Percentiles rank a stretch among this genome's conserved stretches.
Conservation (phyloP, 2,113 vertebrate genomes). For the Dipodomys stephensi region DNA sequence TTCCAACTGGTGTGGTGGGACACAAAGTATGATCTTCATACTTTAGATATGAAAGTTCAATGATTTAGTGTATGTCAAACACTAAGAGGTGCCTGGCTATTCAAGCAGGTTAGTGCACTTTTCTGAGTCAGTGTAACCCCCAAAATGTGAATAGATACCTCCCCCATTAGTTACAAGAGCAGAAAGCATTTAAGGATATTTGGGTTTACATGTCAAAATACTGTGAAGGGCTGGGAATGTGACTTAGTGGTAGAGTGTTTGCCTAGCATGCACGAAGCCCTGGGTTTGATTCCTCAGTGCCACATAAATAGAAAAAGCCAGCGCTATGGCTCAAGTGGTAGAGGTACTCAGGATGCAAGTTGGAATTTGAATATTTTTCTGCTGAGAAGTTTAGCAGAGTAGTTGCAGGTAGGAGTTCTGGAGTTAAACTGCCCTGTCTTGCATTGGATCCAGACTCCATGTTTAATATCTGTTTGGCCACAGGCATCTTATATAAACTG, state of each 20-base stretch:
- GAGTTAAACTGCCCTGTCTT: background rate
- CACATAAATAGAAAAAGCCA: too few species aligned
- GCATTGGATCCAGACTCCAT: background rate
- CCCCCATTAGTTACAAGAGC: background rate
- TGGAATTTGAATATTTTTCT: background rate
- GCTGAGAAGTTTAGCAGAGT: background rate
- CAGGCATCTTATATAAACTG: constrained; percentile 21
- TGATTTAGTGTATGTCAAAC: background rate
- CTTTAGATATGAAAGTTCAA: constrained; percentile 52
- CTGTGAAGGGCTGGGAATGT: too few species aligned
- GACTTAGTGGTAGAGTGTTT: background rate
- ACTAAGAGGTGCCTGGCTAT: background rate
- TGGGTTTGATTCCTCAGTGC: too few species aligned
- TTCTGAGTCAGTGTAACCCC: background rate
- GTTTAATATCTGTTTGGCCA: constrained; percentile 6
- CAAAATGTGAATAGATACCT: background rate
- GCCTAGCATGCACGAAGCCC: background rate
- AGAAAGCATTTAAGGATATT: constrained; percentile 38
- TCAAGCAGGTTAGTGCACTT: background rate
- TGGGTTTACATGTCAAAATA: constrained; percentile 35
- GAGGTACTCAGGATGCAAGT: too few species aligned
- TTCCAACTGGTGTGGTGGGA: background rate
- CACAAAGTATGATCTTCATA: background rate
- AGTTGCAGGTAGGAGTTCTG: constrained; percentile 6
- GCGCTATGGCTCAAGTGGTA: too few species aligned